A percentile compares a stretch with the other conserved stretches of the same genome.
Conservation (phyloP, 2,797 vertebrate species). For the Anniella stebbinsi region DNA sequence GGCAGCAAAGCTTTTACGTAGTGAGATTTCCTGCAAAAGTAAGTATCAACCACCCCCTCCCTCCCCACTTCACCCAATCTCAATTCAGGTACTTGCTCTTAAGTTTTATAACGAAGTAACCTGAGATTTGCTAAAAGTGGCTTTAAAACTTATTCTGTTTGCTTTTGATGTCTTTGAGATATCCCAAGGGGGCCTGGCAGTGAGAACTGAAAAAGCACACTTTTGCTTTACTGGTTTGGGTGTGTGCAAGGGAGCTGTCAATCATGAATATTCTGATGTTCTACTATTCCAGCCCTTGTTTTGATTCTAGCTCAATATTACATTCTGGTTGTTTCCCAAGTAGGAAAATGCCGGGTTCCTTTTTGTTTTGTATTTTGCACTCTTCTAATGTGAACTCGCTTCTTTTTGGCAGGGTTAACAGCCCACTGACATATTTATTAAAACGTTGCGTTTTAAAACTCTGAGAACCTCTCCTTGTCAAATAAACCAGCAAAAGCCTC, state of each 20-base stretch:
- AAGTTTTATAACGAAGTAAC: background rate
- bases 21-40: background rate
- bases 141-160: background rate
- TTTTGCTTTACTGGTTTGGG: background rate
- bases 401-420: constrained; percentile 28
- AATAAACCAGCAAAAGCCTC: constrained; percentile 23
- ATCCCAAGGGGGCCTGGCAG: background rate
- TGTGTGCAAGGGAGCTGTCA: background rate
- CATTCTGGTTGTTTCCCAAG: background rate
- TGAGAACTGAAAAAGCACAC: background rate
- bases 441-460: constrained; percentile 9
- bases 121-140: background rate
- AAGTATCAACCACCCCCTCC: no score
- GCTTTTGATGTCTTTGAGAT: background rate
- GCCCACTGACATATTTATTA: background rate
- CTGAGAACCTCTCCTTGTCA: constrained; percentile 5
- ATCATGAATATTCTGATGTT: background rate
- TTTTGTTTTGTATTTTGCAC: background rate
- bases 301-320: background rate
- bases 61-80: no score
- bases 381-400: background rate
- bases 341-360: background rate
- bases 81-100: background rate
- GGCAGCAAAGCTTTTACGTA: background rate
- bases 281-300: background rate